Evolutionary conservation across 2,888 invertebrate genomes (phyloP).

Genomic region (Eupeodes latifasciatus): DNA sequence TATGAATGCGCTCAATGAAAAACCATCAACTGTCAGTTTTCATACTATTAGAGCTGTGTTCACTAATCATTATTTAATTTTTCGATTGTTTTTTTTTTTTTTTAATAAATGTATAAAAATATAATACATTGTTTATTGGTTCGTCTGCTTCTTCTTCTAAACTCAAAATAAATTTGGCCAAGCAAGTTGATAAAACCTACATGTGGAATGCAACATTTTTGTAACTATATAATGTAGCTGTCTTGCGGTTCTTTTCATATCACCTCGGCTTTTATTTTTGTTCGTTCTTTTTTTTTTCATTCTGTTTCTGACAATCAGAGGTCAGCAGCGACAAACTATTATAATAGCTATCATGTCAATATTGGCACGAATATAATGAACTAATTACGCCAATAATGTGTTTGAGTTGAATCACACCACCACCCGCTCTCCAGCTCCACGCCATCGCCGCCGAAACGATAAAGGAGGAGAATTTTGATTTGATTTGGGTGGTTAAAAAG

Average conservation of each 20-base stretch:
- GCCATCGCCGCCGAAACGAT: background rate
- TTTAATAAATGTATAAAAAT: too few relatives aligned
- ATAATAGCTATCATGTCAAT: slow-evolving; percentile 37
- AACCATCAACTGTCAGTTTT: too few relatives aligned
- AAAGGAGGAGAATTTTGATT: background rate
- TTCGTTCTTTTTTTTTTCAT: background rate
- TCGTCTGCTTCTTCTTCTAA: too few relatives aligned
- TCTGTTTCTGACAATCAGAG: slow-evolving; percentile 22
- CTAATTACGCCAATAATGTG: slow-evolving; percentile 55
- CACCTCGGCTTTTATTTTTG: background rate
- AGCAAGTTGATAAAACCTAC: background rate
- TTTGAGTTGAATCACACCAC: slow-evolving; percentile 3
- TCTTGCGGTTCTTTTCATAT: background rate
- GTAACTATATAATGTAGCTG: too few relatives aligned
- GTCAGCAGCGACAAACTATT: slow-evolving; percentile 39
- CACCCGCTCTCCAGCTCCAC: too few relatives aligned
- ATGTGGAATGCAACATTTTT: too few relatives aligned
- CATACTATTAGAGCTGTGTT: too few relatives aligned
- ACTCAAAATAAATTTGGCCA: too few relatives aligned
- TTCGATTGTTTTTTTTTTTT: too few relatives aligned
- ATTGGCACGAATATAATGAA: slow-evolving; percentile 59
- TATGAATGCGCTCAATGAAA: too few relatives aligned
- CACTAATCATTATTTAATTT: too few relatives aligned
- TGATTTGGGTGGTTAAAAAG: background rate
- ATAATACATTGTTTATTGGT: too few relatives aligned